Base-by-base conservation (phyloP, 2,888 invertebrate species). In the Seladonia tumulorum region DNA sequence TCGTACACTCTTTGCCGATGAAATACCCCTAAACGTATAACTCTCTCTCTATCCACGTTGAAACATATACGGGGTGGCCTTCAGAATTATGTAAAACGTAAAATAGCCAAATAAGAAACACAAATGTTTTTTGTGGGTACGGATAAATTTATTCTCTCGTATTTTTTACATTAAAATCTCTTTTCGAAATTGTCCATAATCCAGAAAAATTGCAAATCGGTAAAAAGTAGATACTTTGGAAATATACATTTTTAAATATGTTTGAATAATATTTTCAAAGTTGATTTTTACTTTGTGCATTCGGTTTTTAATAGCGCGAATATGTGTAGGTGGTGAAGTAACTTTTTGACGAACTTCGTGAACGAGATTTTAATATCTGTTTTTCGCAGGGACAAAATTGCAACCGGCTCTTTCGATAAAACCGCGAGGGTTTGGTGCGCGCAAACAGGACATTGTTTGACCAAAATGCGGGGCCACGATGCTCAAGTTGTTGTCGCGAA, bases 381-480 rank as follows among this genome's bases (percentile, higher is more conserved):
- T 68, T 81, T 77, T 53, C 93, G 53, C 8, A 97, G 97, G 87
- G 96, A 97, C 91, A 96, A 96, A 92, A 96, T 98, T 12, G 95
- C 98, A 89, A 98, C 98, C 0, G 97, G 97, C 5, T 98, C 98
- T 0, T 98, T 98, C 92, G 98, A 98, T 95, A 97, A 97, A 94
- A 97, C 97, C 0, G 97, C 97, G 0, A 96, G 96, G 90, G 95
- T 98, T 63, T 98, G 98, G 98, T 96, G 97, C 80, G 96, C 97
- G 0, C 95, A 95, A 76, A 96, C 96, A 0, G 98, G 97, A 0
- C 96, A 96, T 57, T 97, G 97, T 90, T 95, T 97, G 79, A 96
- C 96, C 71, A 97, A 97, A 0, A 95, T 98, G 76, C 96, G 97
- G 95, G 98, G 98, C 0, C 98, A 98, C 93, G 95, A 96, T 0